phyloP scores from a whole-genome alignment of 2,888 invertebrate genomes.

The Meta bourneti region DNA sequence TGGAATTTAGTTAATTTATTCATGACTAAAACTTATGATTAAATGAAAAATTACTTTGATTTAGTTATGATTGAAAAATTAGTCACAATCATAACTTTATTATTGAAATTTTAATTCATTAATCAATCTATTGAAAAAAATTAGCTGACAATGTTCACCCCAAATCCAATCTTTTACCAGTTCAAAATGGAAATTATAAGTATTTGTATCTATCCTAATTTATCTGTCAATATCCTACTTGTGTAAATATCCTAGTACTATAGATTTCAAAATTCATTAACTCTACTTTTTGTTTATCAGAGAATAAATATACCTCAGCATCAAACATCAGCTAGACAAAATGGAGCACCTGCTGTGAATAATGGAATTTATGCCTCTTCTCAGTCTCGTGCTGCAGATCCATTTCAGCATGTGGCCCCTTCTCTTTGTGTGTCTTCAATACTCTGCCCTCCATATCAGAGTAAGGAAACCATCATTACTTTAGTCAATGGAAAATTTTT shows the following conservation, averaged over 20 bases:
- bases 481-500: neutral
- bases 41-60: too few species aligned
- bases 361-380: constrained; percentile 80
- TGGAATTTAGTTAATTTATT: too few species aligned
- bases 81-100: too few species aligned
- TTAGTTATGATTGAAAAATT: too few species aligned
- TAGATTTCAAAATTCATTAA: too few species aligned
- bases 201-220: neutral
- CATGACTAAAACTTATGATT: too few species aligned
- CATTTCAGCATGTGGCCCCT: constrained; percentile 83
- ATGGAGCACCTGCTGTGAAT: constrained; percentile 82
- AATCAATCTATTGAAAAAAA: neutral
- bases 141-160: neutral
- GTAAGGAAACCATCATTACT: constrained; percentile 76
- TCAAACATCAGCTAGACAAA: constrained; percentile 68
- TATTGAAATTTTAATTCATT: neutral
- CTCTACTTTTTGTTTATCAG: constrained; percentile 78
- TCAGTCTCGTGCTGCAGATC: constrained; percentile 86
- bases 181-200: neutral
- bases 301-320: constrained; percentile 77
- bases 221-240: too few species aligned
- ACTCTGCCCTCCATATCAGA: constrained; percentile 92
- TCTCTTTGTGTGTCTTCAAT: constrained; percentile 95
- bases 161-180: too few species aligned
- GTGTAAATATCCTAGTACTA: too few species aligned